Conservation (phyloP, 2,113 vertebrate species). For the Eptatretus burgeri region DNA sequence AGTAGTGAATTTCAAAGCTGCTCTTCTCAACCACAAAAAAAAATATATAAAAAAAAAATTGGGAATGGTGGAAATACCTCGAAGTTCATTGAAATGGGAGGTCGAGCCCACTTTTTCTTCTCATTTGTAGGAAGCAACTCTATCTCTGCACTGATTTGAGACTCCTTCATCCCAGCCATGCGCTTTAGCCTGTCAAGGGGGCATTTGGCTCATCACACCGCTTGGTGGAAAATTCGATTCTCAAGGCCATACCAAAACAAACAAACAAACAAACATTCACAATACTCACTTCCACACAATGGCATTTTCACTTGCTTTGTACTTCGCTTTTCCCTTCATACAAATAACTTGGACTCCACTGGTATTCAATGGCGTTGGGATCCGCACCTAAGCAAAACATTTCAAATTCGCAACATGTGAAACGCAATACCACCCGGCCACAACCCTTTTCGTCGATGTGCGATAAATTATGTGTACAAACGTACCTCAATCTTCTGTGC, state of each 20-base stretch:
- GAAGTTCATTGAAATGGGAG: constrained; percentile 99
- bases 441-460: neutral
- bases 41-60: no score
- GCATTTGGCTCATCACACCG: neutral
- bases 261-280: no score
- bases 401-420: neutral
- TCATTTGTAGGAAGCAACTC: constrained; percentile 93
- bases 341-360: constrained; percentile 97
- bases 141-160: constrained; percentile 95
- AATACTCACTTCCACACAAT: constrained; percentile 89
- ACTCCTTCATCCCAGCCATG: constrained; percentile 99
- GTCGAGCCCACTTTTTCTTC: constrained; percentile 98
- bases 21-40: no score
- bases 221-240: no score
- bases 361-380: constrained; percentile 84
- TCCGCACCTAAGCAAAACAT: constrained; percentile 36
- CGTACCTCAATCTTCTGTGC: constrained; percentile 97
- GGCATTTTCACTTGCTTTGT: constrained; percentile 98
- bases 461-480: neutral
- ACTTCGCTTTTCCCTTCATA: constrained; percentile 99
- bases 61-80: constrained; percentile 26
- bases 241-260: no score
- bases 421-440: neutral
- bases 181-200: constrained; percentile 49
- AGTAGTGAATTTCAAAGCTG: no score